phyloP scores from a whole-genome alignment of 2,113 vertebrate species.

The Ibidorhyncha struthersii region DNA sequence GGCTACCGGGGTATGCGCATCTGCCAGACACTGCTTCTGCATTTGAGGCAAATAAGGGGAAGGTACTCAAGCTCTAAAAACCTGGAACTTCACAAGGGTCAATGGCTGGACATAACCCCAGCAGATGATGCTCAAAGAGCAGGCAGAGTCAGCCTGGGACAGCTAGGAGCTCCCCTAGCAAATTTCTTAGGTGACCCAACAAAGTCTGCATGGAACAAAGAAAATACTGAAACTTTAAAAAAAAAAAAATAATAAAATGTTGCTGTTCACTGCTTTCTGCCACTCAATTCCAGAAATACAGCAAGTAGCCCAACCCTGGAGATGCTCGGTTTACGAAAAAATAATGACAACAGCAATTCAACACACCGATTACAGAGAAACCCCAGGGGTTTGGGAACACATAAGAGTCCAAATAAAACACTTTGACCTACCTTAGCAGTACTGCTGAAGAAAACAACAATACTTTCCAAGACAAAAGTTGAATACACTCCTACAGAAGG shows the following conservation, averaged over 20 bases:
- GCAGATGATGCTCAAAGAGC: not conserved
- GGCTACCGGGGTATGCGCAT: not conserved
- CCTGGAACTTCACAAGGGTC: not conserved
- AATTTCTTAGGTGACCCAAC: not conserved
- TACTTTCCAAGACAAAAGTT: not conserved
- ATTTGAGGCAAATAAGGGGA: not conserved
- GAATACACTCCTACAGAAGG: not conserved
- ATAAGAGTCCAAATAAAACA: not conserved
- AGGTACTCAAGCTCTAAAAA: not conserved
- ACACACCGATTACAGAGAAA: not conserved
- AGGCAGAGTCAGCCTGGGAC: not conserved
- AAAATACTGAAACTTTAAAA: not conserved
- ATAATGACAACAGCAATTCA: not conserved
- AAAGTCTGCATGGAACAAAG: not conserved
- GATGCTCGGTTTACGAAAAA: rapidly evolving
- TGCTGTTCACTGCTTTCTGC: not conserved
- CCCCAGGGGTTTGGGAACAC: not conserved
- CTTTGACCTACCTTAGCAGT: not conserved
- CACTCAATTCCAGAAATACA: not conserved
- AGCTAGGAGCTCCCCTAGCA: not conserved
- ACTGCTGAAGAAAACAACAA: not conserved
- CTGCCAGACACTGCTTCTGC: not conserved
- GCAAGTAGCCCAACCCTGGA: not conserved
- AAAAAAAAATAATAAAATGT: not conserved
- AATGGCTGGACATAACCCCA: not conserved